phyloP scores from a whole-genome alignment of 2,113 vertebrate genomes.

The Cathartes aura region DNA sequence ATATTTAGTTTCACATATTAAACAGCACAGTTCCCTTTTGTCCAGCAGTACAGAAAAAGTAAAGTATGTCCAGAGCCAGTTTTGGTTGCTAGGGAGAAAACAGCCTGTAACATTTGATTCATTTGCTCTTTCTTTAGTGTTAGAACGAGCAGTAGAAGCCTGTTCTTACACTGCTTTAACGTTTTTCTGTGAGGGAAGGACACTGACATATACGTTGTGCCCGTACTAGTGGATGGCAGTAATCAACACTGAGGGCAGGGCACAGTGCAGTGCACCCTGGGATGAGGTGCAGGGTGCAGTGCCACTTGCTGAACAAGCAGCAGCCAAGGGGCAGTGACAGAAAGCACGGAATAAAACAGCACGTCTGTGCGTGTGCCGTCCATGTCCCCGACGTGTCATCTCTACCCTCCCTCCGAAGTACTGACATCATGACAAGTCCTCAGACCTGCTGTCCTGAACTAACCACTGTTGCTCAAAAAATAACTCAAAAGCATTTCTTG shows the following conservation, averaged over 20 bases:
- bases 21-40: not conserved
- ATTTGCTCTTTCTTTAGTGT: not conserved
- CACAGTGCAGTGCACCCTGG: no score
- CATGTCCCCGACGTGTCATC: rapidly evolving
- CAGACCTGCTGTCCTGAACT: not conserved
- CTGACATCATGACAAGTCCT: not conserved
- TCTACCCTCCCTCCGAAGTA: not conserved
- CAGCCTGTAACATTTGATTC: not conserved
- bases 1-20: not conserved
- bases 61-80: not conserved
- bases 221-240: not conserved
- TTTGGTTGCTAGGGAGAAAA: not conserved
- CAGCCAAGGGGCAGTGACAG: not conserved
- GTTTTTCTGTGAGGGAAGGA: not conserved
- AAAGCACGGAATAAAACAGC: not conserved
- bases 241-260: not conserved
- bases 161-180: not conserved
- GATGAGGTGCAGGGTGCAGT: no score
- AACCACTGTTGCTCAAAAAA: not conserved
- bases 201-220: not conserved
- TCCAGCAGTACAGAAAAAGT: not conserved
- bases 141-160: not conserved
- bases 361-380: rapidly evolving
- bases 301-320: not conserved
- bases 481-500: not conserved